phyloP scores from a whole-genome alignment of 2,888 invertebrate genomes.

The Pollenia amentaria region DNA sequence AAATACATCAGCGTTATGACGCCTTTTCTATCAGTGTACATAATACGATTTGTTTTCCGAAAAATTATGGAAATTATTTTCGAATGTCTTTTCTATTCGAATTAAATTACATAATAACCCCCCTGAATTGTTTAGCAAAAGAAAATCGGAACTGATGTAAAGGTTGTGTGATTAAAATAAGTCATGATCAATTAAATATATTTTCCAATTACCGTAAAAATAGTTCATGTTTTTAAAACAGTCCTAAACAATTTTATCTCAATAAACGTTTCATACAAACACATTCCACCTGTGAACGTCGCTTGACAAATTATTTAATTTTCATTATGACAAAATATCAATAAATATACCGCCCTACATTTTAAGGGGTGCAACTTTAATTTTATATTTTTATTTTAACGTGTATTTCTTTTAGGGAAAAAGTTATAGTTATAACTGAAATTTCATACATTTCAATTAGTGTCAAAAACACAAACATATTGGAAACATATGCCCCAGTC shows the following conservation, averaged over 20 bases:
- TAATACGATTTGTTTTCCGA: no score
- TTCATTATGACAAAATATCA: constrained; percentile 59
- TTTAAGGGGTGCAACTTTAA: constrained; percentile 42
- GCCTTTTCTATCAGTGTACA: no score
- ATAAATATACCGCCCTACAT: constrained; percentile 56
- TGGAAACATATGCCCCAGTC: constrained; percentile 55
- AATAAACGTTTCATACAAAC: not conserved
- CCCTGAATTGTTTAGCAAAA: no score
- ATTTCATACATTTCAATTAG: constrained; percentile 73
- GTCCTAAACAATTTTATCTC: not conserved
- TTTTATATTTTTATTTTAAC: constrained; percentile 44
- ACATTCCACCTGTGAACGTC: constrained; percentile 32
- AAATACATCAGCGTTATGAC: no score
- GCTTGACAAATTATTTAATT: constrained; percentile 61
- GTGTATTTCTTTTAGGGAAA: constrained; percentile 30
- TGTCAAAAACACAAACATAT: constrained; percentile 59
- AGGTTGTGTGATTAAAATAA: not conserved
- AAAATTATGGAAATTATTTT: no score
- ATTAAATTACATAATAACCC: not conserved
- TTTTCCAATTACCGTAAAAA: not conserved
- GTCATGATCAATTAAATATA: constrained; percentile 5
- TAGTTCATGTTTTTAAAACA: not conserved
- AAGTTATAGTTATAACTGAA: constrained; percentile 69
- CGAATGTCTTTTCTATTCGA: not conserved
- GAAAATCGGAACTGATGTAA: no score